These are phyloP conservation scores for Palloptera scutellata DNA, from an alignment of 2,888 invertebrate genomes.

Conservation along the genomic window DNA sequence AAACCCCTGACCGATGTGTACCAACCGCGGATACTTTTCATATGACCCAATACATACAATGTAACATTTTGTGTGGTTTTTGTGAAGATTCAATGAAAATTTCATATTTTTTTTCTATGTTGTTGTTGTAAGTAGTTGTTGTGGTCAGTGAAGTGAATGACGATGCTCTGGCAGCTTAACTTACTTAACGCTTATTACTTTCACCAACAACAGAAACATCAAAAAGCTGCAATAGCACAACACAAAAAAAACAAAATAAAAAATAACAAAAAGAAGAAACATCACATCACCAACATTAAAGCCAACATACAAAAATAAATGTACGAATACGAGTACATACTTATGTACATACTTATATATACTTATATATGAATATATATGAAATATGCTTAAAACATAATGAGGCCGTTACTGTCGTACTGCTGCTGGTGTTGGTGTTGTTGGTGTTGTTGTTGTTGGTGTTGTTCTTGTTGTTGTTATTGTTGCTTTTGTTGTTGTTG, in stretches of 20 bases:
- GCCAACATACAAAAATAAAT: not conserved
- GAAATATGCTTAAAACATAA: slow-evolving; percentile 31
- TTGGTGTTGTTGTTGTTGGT: too few species aligned
- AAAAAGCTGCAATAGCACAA: slow-evolving; percentile 31
- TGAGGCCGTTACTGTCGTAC: slow-evolving; percentile 32
- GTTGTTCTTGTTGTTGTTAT: too few species aligned
- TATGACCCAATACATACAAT: too few species aligned
- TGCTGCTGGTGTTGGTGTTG: too few species aligned
- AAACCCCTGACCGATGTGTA: too few species aligned
- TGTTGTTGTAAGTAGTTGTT: slow-evolving; percentile 36
- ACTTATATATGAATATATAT: slow-evolving; percentile 18
- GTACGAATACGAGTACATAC: slow-evolving; percentile 3
- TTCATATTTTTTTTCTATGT: slow-evolving; percentile 19
- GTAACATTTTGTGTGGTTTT: slow-evolving; percentile 1
- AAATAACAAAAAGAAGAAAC: slow-evolving; percentile 19
- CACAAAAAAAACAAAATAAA: slow-evolving; percentile 18
- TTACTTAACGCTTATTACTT: slow-evolving; percentile 45
- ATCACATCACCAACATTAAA: slow-evolving; percentile 18
- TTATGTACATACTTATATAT: slow-evolving; percentile 1
- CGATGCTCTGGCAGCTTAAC: slow-evolving; percentile 32
- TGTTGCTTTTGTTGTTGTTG: too few species aligned
- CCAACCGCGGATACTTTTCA: too few species aligned
- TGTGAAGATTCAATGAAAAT: slow-evolving; percentile 14
- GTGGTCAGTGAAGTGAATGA: slow-evolving; percentile 41
- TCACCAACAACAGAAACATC: slow-evolving; percentile 41